Percentiles rank a stretch among this genome's conserved stretches.
phyloP scores from a whole-genome alignment of 2,113 vertebrate genomes.

The Pelodiscus sinensis region DNA sequence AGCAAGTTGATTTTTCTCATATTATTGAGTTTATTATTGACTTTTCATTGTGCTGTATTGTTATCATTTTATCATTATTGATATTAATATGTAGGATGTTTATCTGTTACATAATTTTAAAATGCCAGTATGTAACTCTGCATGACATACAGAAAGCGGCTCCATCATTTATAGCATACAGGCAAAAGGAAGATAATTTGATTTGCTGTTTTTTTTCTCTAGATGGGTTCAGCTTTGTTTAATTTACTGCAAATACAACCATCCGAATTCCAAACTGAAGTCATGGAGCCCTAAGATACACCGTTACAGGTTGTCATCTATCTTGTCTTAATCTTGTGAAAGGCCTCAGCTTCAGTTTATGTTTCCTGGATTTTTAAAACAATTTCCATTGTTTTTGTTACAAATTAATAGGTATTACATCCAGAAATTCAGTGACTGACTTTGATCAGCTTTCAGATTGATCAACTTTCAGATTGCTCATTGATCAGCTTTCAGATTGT shows the following conservation, averaged over 20 bases:
- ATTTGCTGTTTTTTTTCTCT: slow-evolving; percentile 76
- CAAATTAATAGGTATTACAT: slow-evolving; percentile 29
- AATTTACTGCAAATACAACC: slow-evolving; percentile 77
- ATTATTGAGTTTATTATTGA: slow-evolving; percentile 29
- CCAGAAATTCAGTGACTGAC: slow-evolving; percentile 2
- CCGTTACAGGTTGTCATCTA: slow-evolving; percentile 75
- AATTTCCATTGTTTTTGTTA: slow-evolving; percentile 47
- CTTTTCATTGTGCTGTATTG: slow-evolving; percentile 52
- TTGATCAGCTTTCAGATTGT: slow-evolving; percentile 30
- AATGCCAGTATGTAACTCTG: slow-evolving; percentile 59
- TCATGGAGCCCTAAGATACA: slow-evolving; percentile 77
- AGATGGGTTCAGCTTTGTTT: slow-evolving; percentile 78
- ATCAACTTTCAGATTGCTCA: slow-evolving; percentile 24
- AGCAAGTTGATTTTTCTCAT: slow-evolving; percentile 25
- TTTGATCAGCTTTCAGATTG: slow-evolving; percentile 13
- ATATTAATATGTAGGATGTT: slow-evolving; percentile 33
- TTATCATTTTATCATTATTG: neutral
- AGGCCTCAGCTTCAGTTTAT: slow-evolving; percentile 74
- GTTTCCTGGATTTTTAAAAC: slow-evolving; percentile 58
- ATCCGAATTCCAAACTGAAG: slow-evolving; percentile 76
- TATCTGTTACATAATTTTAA: slow-evolving; percentile 43
- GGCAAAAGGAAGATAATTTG: slow-evolving; percentile 72
- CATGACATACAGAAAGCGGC: slow-evolving; percentile 65
- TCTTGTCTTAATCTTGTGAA: slow-evolving; percentile 75
- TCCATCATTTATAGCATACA: slow-evolving; percentile 65